Evolutionary conservation across 2,797 vertebrate species (phyloP).

Genomic region (Acropternis orthonyx): DNA sequence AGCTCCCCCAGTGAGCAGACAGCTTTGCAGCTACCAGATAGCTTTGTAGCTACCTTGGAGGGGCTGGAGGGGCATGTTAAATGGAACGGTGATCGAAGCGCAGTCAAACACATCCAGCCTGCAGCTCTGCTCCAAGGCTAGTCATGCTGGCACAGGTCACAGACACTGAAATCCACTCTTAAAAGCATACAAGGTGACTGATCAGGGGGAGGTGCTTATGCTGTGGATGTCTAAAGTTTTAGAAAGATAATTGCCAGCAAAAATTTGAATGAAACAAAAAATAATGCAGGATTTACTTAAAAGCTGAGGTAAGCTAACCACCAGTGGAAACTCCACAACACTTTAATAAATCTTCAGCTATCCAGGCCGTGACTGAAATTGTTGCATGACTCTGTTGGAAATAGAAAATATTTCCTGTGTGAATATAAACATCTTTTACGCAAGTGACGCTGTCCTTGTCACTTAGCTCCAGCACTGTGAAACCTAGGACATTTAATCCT

Average conservation of each 20-base stretch:
- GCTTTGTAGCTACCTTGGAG: not conserved
- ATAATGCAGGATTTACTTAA: not conserved
- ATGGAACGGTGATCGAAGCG: not conserved
- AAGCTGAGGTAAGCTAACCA: not conserved
- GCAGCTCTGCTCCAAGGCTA: not conserved
- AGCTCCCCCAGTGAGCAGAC: not conserved
- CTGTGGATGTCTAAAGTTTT: not conserved
- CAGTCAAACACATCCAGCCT: not conserved
- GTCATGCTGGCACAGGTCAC: not conserved
- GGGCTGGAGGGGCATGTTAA: not conserved
- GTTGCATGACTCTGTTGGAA: not conserved
- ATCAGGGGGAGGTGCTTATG: not conserved
- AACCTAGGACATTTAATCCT: not conserved
- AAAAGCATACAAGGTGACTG: not conserved
- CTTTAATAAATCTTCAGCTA: not conserved
- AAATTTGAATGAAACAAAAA: not conserved
- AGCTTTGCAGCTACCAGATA: not conserved
- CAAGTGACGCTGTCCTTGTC: not conserved
- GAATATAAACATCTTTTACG: not conserved
- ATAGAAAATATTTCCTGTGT: not conserved
- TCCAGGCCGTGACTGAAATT: not conserved
- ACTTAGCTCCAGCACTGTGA: not conserved
- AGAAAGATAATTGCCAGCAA: not conserved
- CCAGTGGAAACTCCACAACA: fast-evolving
- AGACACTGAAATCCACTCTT: not conserved